phyloP scores from a whole-genome alignment of 2,797 vertebrate genomes.

The Sebastes itinus region DNA sequence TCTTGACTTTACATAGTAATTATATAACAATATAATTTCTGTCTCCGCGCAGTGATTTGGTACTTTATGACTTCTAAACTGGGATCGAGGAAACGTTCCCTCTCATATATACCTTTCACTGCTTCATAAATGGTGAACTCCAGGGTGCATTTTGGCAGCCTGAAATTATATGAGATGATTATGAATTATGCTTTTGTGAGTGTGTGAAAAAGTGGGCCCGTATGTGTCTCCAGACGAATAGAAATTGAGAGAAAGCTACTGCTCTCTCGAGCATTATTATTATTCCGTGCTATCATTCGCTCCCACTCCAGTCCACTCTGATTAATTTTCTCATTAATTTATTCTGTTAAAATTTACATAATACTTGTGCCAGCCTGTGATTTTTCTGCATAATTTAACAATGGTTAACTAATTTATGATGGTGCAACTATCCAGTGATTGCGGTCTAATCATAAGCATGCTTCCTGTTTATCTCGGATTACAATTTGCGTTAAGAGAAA shows the following conservation, averaged over 20 bases:
- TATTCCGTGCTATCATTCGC: not conserved
- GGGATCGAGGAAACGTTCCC: not conserved
- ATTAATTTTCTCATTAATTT: conserved; percentile 17
- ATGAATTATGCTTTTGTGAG: conserved; percentile 15
- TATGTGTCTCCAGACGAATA: not conserved
- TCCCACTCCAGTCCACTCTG: conserved; percentile 11
- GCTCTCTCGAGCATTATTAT: not conserved
- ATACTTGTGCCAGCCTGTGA: conserved; percentile 6
- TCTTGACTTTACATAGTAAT: conserved; percentile 4
- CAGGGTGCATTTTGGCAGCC: not conserved
- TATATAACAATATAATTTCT: conserved; percentile 4
- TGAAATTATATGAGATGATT: conserved; percentile 1
- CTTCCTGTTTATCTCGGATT: conserved; percentile 10
- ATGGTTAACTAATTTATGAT: conserved; percentile 8
- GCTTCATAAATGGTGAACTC: not conserved
- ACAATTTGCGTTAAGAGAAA: not conserved
- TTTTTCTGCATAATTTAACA: conserved; percentile 33
- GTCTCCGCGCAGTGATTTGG: not conserved
- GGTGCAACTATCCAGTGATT: not conserved
- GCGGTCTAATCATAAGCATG: not conserved
- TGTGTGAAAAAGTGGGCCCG: not conserved
- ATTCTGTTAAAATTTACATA: conserved; percentile 15
- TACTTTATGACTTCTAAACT: conserved; percentile 4
- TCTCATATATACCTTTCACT: not conserved
- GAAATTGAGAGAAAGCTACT: not conserved